phyloP scores from a whole-genome alignment of 2,797 vertebrate genomes.

The Holocentrus rufus region DNA sequence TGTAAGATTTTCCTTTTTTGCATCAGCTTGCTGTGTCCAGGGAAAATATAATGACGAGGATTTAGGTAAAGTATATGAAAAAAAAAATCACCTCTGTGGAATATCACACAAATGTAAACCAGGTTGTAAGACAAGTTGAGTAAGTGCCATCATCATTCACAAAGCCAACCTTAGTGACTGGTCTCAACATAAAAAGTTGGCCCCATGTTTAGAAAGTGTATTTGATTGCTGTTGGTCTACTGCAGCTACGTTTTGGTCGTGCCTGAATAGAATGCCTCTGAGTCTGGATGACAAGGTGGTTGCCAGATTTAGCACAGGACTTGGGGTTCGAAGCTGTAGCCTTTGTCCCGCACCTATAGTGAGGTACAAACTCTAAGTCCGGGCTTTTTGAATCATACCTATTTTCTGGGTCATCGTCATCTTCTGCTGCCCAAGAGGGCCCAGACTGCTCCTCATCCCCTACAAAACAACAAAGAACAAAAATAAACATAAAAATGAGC shows the following conservation, averaged over 20 bases:
- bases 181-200: conserved; percentile 30
- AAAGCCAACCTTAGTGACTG: conserved; percentile 42
- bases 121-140: not conserved
- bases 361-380: conserved; percentile 86
- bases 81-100: not conserved
- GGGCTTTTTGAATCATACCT: conserved; percentile 93
- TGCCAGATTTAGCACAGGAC: conserved; percentile 80
- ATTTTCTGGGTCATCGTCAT: conserved; percentile 99
- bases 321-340: conserved; percentile 76
- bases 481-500: not conserved
- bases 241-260: conserved; percentile 82
- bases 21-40: conserved; percentile 1
- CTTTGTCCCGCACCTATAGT: conserved; percentile 82
- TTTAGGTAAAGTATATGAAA: not conserved
- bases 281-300: conserved; percentile 82
- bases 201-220: conserved; percentile 77
- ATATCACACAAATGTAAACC: not conserved
- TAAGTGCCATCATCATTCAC: conserved; percentile 48
- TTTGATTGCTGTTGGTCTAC: conserved; percentile 80
- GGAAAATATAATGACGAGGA: not conserved
- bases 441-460: conserved; percentile 91
- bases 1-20: conserved; percentile 2
- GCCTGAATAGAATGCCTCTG: conserved; percentile 74
- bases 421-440: conserved; percentile 88
- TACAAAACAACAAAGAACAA: conserved; percentile 51